These are phyloP conservation scores for Microtus pennsylvanicus DNA, from an alignment of 2,113 vertebrate genomes.

Conservation along the genomic window DNA sequence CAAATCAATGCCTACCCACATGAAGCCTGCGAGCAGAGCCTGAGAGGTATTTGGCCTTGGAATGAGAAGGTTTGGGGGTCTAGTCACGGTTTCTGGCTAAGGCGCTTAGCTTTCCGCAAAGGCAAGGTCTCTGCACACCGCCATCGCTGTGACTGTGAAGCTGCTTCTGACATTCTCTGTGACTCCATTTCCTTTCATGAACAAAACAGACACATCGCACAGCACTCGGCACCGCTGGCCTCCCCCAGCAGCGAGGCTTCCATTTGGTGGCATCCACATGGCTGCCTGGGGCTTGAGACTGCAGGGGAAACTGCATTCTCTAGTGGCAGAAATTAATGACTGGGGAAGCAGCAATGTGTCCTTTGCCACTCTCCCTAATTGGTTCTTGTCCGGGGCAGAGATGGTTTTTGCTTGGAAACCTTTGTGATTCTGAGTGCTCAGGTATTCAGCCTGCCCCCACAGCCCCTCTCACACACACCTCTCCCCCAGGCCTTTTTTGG, in stretches of 20 bases:
- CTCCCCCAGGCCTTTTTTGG: constrained; percentile 21
- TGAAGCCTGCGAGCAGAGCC: background rate
- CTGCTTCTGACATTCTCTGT: background rate
- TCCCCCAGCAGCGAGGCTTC: background rate
- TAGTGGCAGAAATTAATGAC: constrained; percentile 51
- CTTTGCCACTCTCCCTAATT: constrained; percentile 68
- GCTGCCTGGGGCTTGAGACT: background rate
- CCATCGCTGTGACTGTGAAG: background rate
- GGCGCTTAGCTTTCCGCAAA: background rate
- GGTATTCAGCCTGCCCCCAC: background rate
- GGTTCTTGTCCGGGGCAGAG: constrained; percentile 2
- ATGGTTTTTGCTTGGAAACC: constrained; percentile 57
- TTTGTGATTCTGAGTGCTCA: constrained; percentile 41
- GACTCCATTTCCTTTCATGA: background rate
- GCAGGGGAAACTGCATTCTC: background rate
- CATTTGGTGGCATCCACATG: background rate
- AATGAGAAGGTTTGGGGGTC: background rate
- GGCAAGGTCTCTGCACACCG: background rate
- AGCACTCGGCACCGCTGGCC: background rate
- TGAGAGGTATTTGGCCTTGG: background rate
- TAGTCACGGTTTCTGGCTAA: background rate
- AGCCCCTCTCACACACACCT: background rate
- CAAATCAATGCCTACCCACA: background rate
- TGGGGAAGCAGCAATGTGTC: background rate
- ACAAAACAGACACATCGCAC: background rate